Base-by-base conservation (phyloP, 2,888 invertebrate species). In the Drosophila sordidula region DNA sequence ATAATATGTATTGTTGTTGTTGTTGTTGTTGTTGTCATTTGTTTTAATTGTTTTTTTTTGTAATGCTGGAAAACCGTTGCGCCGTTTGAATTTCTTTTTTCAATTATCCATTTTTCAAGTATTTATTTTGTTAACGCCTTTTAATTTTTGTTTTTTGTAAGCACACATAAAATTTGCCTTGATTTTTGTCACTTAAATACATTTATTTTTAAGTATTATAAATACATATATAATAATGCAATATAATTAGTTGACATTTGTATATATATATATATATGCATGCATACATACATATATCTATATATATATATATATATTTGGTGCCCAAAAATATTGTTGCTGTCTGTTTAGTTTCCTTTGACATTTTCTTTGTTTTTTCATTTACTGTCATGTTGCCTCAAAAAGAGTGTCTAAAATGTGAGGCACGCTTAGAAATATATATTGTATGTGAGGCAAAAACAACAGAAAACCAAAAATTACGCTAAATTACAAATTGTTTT, bases 261-360 rank as follows among this genome's bases (percentile, higher is more conserved):
- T 47, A 18, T 41, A 38, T 9, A 18, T 44, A 54, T 49, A 9
- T 47, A 42, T 39, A 16, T 39, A 12, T 32, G n/a, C 32, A 34
- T 14, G 11, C 45, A 38, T 57, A 32, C 55, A 32, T 9, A 18
- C 38, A 54, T 49, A 9, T 22, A 49, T 36, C 42, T 52, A 45
- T 49, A 38, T 52, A 38, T 50, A 29, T 57, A 64, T 75, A 71
- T 70, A 68, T 77, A 74, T 79, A 74, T 77, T 82, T 83, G 86
- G 83, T 83, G 83, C 83, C 83, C 86, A 83, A 83, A 80, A 82
- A 85, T 83, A 83, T 83, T 83, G 83, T 82, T 83, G 78, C 73
- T 83, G 80, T 83, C 58, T 63, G 65, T 61, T 61, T 68, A 61
- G 32, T 49, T 62, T 54, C 26, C 29, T 42, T 50, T 22, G 18